These are phyloP conservation scores for Sitta europaea DNA, from an alignment of 2,113 vertebrate species.

Conservation along the genomic window DNA sequence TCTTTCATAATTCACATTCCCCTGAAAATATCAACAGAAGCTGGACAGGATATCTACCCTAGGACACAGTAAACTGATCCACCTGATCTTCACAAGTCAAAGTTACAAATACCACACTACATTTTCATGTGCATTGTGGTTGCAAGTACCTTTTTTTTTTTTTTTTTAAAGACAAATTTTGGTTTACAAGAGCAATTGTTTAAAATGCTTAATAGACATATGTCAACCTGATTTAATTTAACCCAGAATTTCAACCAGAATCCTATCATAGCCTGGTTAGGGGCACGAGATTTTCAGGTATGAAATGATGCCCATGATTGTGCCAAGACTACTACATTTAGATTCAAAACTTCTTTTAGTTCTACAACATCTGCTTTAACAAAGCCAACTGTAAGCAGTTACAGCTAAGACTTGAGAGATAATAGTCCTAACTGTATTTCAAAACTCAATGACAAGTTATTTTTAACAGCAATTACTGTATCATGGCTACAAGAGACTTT, in stretches of 20 bases:
- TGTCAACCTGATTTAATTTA: neutral
- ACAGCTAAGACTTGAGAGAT: neutral
- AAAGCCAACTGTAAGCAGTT: neutral
- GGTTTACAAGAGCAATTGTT: neutral
- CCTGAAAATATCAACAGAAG: neutral
- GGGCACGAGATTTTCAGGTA: neutral
- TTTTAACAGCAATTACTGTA: neutral
- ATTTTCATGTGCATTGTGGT: neutral
- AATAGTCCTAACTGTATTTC: neutral
- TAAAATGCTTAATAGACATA: neutral
- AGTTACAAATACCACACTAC: neutral
- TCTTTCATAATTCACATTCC: neutral
- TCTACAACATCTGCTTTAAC: neutral
- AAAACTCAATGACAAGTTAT: neutral
- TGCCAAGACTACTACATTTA: neutral
- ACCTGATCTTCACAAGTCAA: neutral
- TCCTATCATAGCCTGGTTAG: neutral
- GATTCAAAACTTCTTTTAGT: neutral
- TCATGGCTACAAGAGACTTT: neutral
- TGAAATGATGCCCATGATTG: neutral
- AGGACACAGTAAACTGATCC: neutral
- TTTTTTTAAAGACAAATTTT: neutral
- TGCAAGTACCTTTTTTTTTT: neutral
- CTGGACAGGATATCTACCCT: neutral
- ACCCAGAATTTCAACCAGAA: neutral